Evolutionary conservation across 2,888 invertebrate genomes (phyloP).

Genomic region (Sepioteuthis lessoniana): DNA sequence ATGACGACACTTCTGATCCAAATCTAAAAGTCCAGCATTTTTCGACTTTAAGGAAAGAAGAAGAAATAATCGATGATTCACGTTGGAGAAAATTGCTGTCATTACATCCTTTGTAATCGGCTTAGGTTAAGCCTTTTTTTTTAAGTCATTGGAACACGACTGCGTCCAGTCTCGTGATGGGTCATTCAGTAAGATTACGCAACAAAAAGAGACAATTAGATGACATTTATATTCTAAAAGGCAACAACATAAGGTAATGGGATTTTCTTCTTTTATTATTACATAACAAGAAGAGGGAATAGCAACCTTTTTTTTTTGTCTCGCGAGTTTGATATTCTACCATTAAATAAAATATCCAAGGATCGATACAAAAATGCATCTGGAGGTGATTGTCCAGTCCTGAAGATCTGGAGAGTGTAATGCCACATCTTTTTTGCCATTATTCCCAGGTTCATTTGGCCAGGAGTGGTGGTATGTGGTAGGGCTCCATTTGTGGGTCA

Average conservation of each 20-base stretch:
- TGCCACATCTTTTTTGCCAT: too few relatives aligned
- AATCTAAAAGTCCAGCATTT: neutral
- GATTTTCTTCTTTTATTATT: neutral
- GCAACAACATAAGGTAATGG: neutral
- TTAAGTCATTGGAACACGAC: neutral
- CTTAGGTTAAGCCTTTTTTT: neutral
- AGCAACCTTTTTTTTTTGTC: too few relatives aligned
- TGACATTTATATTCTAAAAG: neutral
- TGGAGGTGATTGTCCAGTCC: too few relatives aligned
- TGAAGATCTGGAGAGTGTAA: too few relatives aligned
- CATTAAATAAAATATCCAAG: too few relatives aligned
- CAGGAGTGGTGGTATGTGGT: too few relatives aligned
- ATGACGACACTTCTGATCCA: neutral
- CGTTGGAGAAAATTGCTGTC: neutral
- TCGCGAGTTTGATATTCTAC: too few relatives aligned
- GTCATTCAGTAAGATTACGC: neutral
- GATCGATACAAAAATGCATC: too few relatives aligned
- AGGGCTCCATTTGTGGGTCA: too few relatives aligned
- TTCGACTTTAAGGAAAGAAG: neutral
- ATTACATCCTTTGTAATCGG: neutral
- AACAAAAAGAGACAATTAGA: neutral
- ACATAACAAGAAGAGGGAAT: neutral
- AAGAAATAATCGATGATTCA: neutral
- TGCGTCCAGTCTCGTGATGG: neutral
- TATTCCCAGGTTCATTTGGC: too few relatives aligned